A percentile compares a stretch with the other conserved stretches of the same genome.
phyloP scores from a whole-genome alignment of 2,888 invertebrate genomes.

The Eudasyphora cyanicolor region DNA sequence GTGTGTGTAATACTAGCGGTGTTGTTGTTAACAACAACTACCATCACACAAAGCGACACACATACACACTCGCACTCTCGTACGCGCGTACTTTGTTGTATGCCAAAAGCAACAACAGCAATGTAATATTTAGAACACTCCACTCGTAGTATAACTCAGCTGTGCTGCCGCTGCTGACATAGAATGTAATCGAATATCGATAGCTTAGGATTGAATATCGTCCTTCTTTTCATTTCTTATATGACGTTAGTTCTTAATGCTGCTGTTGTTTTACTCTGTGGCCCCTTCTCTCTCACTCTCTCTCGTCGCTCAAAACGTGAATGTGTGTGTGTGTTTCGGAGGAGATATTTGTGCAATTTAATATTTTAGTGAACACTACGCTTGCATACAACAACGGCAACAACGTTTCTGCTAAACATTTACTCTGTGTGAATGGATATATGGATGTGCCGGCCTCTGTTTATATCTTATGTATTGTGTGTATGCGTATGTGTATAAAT shows the following conservation, averaged over 20 bases:
- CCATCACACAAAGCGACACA: background rate
- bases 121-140: constrained; percentile 32
- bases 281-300: constrained; percentile 5
- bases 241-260: constrained; percentile 66
- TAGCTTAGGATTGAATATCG: constrained; percentile 79
- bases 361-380: constrained; percentile 58
- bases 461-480: too few relatives aligned
- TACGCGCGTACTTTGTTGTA: constrained; percentile 35
- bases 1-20: background rate
- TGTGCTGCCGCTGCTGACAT: constrained; percentile 64
- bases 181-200: constrained; percentile 80
- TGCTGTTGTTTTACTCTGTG: constrained; percentile 16
- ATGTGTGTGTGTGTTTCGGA: constrained; percentile 32
- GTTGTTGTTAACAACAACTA: constrained; percentile 1
- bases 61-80: background rate
- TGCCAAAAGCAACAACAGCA: constrained; percentile 26
- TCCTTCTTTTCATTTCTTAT: constrained; percentile 74
- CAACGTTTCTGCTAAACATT: constrained; percentile 28
- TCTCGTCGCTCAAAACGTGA: background rate
- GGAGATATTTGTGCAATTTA: constrained; percentile 61
- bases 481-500: constrained; percentile 34
- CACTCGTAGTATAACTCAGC: background rate
- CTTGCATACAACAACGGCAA: constrained; percentile 12
- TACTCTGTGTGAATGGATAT: background rate
- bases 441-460: background rate